phyloP scores from a whole-genome alignment of 1,140 invertebrate genomes.

The Ruditapes philippinarum region DNA sequence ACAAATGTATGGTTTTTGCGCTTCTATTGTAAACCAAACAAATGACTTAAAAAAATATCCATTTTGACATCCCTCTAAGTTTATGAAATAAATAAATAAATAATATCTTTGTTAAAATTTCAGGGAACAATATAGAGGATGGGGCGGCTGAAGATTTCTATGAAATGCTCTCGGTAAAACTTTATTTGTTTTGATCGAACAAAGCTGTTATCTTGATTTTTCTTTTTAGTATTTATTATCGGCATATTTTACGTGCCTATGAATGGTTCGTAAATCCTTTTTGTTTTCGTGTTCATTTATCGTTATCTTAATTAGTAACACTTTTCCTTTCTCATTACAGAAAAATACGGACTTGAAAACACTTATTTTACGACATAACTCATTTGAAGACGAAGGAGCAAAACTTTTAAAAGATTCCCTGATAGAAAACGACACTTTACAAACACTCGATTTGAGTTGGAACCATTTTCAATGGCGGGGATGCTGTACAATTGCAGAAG shows the following conservation, averaged over 20 bases:
- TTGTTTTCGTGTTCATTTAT: no score
- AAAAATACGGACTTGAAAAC: constrained; percentile 73
- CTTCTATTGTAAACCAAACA: no score
- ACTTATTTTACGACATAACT: constrained; percentile 78
- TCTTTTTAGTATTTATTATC: no score
- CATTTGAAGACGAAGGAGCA: constrained; percentile 77
- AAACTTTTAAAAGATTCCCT: constrained; percentile 77
- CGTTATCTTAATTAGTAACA: no score
- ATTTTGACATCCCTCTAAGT: no score
- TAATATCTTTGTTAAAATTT: neutral
- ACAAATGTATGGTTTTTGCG: no score
- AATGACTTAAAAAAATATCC: no score
- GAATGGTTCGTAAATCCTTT: no score
- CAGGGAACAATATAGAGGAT: constrained; percentile 79
- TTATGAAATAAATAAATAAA: no score
- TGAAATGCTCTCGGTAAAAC: constrained; percentile 76
- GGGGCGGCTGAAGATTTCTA: constrained; percentile 72
- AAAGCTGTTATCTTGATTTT: no score
- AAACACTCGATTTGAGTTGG: constrained; percentile 83
- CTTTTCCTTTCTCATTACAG: constrained; percentile 34
- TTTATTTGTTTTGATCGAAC: no score
- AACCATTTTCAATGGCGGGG: constrained; percentile 82
- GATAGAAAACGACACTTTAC: constrained; percentile 79
- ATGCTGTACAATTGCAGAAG: constrained; percentile 79
- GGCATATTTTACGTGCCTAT: no score